phyloP scores from a whole-genome alignment of 2,888 invertebrate species.

The Drosophila testacea region DNA sequence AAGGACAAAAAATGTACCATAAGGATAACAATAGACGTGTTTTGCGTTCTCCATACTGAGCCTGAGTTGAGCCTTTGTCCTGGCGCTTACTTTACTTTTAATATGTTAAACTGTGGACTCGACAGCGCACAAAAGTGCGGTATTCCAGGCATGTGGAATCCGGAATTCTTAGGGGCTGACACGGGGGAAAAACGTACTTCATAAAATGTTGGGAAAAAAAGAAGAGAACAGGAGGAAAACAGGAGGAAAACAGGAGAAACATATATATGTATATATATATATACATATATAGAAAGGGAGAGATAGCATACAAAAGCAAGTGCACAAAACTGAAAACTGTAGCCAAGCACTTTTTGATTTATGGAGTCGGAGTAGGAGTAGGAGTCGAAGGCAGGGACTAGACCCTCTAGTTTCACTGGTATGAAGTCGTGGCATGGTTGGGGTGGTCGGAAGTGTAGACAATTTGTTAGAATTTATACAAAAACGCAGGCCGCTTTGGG shows the following conservation, averaged over 20 bases:
- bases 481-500: constrained; percentile 67
- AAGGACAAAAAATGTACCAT: constrained; percentile 16
- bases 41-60: constrained; percentile 16
- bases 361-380: constrained; percentile 27
- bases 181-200: constrained; percentile 42
- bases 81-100: constrained; percentile 69
- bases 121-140: constrained; percentile 74
- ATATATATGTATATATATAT: no score
- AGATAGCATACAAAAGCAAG: constrained; percentile 72
- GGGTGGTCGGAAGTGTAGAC: constrained; percentile 76
- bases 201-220: constrained; percentile 58
- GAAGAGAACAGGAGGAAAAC: constrained; percentile 23
- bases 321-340: constrained; percentile 79
- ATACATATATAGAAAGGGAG: constrained; percentile 11
- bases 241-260: constrained; percentile 1
- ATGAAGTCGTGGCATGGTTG: constrained; percentile 21
- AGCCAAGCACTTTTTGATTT: constrained; percentile 80
- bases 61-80: constrained; percentile 26
- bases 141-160: constrained; percentile 74
- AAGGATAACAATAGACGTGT: constrained; percentile 51
- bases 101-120: constrained; percentile 76
- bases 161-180: constrained; percentile 29
- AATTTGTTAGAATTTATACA: constrained; percentile 80
- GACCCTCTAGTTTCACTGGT: not conserved
- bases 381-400: not conserved